A percentile compares a stretch with the other conserved stretches of the same genome.
These are phyloP conservation scores for Leuciscus waleckii DNA, from an alignment of 2,797 vertebrate species.

Conservation along the genomic window DNA sequence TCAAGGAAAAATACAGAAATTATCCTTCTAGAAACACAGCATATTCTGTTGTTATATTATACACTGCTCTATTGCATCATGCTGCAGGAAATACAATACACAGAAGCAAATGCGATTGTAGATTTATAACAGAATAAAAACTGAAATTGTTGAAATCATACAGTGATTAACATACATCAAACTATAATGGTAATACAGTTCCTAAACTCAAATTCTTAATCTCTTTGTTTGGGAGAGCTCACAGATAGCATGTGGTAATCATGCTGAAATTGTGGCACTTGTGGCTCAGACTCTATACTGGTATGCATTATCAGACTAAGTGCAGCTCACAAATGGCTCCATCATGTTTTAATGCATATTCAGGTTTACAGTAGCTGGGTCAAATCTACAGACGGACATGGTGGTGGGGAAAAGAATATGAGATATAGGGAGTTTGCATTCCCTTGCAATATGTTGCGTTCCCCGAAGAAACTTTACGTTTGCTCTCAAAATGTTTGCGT, in stretches of 20 bases:
- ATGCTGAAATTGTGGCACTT: neutral
- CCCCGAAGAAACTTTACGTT: neutral
- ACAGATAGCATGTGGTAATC: neutral
- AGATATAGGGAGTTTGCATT: neutral
- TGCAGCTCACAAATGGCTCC: neutral
- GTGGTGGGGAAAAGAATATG: neutral
- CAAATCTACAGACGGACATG: neutral
- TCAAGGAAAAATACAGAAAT: constrained; percentile 33
- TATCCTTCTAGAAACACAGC: neutral
- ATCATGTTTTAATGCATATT: neutral
- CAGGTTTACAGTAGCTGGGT: neutral
- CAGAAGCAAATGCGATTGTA: constrained; percentile 22
- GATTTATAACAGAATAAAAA: constrained; percentile 14
- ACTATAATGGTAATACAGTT: constrained; percentile 6
- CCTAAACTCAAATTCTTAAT: neutral
- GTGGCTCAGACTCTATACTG: neutral
- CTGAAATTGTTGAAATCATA: constrained; percentile 2
- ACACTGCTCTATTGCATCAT: constrained; percentile 32
- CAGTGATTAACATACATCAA: constrained; percentile 31
- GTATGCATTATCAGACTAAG: neutral
- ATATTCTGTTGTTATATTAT: constrained; percentile 2
- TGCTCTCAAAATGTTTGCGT: neutral
- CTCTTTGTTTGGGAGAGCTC: neutral
- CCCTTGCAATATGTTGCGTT: neutral
- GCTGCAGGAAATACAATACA: constrained; percentile 34